Conservation (phyloP, 53 echinoderm and acorn worm species). For the Luidia sarsii region DNA sequence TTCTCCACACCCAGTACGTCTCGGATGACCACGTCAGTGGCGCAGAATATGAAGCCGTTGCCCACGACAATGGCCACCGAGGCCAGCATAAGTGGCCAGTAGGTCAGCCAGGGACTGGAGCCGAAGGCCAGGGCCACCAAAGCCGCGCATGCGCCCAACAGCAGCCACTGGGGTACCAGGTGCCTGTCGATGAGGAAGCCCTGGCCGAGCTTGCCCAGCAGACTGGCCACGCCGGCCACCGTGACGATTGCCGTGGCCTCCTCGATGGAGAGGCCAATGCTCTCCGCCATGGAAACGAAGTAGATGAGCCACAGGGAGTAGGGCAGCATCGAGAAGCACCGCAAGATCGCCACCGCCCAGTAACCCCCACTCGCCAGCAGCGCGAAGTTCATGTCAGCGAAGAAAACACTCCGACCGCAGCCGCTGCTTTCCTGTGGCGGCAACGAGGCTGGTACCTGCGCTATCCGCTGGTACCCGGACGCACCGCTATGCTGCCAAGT, state of each 20-base stretch:
- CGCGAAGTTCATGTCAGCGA: too few species aligned
- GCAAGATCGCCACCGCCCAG: too few species aligned
- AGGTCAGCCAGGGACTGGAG: neutral
- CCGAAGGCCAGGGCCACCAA: neutral
- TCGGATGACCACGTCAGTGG: neutral
- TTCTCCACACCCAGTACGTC: neutral
- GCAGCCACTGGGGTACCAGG: neutral
- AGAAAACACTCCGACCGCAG: too few species aligned
- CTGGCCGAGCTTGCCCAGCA: neutral
- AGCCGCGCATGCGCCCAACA: neutral
- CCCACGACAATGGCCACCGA: neutral
- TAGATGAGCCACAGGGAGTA: neutral
- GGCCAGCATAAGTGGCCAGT: neutral
- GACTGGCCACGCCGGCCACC: neutral
- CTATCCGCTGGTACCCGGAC: too few species aligned
- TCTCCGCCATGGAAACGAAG: neutral
- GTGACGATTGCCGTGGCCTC: neutral
- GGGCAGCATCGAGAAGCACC: too few species aligned
- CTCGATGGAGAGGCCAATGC: neutral
- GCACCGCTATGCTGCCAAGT: too few species aligned
- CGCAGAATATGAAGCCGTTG: neutral
- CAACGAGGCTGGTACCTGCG: too few species aligned
- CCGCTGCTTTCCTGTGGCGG: too few species aligned
- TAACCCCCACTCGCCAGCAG: too few species aligned
- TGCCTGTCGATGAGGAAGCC: neutral